Evolutionary conservation across 64 coral and sea anemone genomes (phyloP), one percentile per base, ranked within the genome.

Genomic region (Porites lutea): DNA sequence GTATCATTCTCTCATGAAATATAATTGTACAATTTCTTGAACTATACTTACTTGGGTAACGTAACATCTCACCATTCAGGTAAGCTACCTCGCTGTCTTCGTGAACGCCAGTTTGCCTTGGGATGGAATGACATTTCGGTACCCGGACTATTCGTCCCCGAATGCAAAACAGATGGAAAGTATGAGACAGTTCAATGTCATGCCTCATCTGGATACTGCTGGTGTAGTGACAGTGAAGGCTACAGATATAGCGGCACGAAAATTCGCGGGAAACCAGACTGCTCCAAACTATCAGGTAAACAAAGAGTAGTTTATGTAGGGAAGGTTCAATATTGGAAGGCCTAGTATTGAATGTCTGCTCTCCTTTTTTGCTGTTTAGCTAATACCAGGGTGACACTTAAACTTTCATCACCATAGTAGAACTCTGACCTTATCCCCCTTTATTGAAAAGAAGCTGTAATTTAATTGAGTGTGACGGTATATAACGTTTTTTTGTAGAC

Each of bases 121-220:
- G 91, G 82, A 19, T 92, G 91, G 91, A 76, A 83, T 12, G 91
- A 84, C 45, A 49, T 92, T 78, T 14, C 37, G 45, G 82, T 92
- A 12, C 70, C 77, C 12, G 72, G 82, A 65, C 72, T 92, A 13
- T 92, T 83, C 71, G 23, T 79, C 21, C 71, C 91, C 18, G 91
- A 87, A 52, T 92, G 91, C 37, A 75, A 71, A 59, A 71, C 82
- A 2, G 91, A 92, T 16, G 91, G 91, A 6, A 86, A 83, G 43
- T 92, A 92, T 70, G 91, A 92, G 48, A 48, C 19, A 20, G 71
- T 92, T 11, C 90, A 92, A 52, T 92, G 90, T 48, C 82, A 92
- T 22, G 47, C 82, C 6, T 50, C 59, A 19, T 92, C 90, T 55
- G 90, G 90, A 7, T 87, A 66, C 21, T 92, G 90, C 60, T 92